Conservation (phyloP, 2,888 invertebrate genomes). For the Tetanocera ferruginea region DNA sequence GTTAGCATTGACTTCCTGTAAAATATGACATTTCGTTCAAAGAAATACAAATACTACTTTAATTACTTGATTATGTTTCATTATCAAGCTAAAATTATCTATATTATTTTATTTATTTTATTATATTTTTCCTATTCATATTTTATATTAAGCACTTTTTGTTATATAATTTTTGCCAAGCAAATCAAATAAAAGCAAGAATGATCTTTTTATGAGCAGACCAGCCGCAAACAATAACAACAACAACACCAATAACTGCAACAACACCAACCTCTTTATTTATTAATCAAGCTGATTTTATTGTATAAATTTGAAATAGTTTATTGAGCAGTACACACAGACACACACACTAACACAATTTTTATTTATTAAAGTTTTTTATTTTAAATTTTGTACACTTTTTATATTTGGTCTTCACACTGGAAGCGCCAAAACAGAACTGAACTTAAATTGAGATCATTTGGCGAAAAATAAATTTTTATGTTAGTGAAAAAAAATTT, state of each 20-base stretch:
- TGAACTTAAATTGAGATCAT: slow-evolving; percentile 44
- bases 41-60: not conserved
- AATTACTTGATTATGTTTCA: not conserved
- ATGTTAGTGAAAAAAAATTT: not conserved
- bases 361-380: not conserved
- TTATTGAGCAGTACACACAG: not conserved
- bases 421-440: slow-evolving; percentile 66
- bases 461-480: not conserved
- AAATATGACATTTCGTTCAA: not conserved
- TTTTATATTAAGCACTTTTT: not conserved
- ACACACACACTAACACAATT: not conserved
- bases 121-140: not conserved
- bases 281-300: not conserved
- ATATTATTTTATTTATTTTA: not conserved
- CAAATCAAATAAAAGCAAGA: not conserved
- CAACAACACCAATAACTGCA: not conserved
- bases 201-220: not conserved
- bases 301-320: not conserved
- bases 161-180: not conserved
- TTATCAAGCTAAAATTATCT: not conserved
- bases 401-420: slow-evolving; percentile 64
- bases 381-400: not conserved
- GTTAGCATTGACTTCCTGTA: not conserved
- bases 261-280: slow-evolving; percentile 19
- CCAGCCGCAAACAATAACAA: not conserved